phyloP scores from a whole-genome alignment of 2,888 invertebrate species.

The Sepioteuthis lessoniana region DNA sequence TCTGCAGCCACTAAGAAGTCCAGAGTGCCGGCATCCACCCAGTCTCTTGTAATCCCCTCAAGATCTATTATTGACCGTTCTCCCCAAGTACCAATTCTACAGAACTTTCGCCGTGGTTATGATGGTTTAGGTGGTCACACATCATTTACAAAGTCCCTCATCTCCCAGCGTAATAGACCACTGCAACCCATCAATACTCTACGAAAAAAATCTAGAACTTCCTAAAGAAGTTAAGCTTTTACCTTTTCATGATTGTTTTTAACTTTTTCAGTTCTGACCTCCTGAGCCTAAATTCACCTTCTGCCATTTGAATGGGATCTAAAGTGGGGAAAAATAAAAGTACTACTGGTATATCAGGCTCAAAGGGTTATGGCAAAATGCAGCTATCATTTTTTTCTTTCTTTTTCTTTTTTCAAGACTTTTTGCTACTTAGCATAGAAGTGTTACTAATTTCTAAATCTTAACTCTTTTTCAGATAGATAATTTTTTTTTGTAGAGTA shows the following conservation, averaged over 20 bases:
- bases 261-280: not conserved
- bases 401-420: too few relatives aligned
- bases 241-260: not conserved
- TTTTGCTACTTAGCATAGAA: too few relatives aligned
- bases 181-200: not conserved
- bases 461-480: too few relatives aligned
- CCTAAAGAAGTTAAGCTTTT: not conserved
- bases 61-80: not conserved
- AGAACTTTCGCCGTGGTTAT: conserved; percentile 38
- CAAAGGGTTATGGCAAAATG: too few relatives aligned
- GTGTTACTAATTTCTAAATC: too few relatives aligned
- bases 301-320: too few relatives aligned
- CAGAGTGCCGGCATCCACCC: not conserved
- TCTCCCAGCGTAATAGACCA: not conserved
- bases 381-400: not conserved
- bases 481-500: too few relatives aligned
- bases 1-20: not conserved
- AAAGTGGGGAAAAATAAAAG: too few relatives aligned
- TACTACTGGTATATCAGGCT: too few relatives aligned
- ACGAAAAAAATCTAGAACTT: not conserved
- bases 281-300: too few relatives aligned
- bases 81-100: conserved; percentile 37
- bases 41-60: not conserved
- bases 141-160: not conserved
- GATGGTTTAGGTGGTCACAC: conserved; percentile 36